phyloP scores from a whole-genome alignment of 2,113 vertebrate genomes.

The Neotoma lepida region DNA sequence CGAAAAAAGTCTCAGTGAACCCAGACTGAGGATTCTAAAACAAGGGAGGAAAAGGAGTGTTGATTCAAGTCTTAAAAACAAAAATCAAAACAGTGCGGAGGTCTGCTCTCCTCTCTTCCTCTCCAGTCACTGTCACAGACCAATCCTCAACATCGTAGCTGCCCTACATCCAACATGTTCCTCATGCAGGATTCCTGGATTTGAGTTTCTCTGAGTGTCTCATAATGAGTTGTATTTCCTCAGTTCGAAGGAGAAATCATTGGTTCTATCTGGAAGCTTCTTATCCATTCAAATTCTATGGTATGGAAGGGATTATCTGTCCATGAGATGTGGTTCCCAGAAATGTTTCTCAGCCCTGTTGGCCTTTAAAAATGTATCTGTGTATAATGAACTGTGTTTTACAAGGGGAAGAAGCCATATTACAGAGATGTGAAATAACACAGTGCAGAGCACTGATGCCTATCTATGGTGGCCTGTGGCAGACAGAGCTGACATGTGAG shows the following conservation, averaged over 20 bases:
- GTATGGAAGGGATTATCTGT: background rate
- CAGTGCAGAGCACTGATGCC: background rate
- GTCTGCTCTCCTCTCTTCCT: background rate
- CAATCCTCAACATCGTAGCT: background rate
- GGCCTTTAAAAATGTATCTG: background rate
- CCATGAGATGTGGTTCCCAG: background rate
- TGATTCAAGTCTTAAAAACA: slow-evolving; percentile 57
- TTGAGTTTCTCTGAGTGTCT: background rate
- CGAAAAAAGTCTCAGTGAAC: slow-evolving; percentile 60
- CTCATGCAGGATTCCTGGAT: background rate
- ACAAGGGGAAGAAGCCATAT: background rate
- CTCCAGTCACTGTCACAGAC: background rate
- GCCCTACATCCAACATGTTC: background rate
- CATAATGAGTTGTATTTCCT: background rate
- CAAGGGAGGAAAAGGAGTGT: slow-evolving; percentile 22
- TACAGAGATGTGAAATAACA: background rate
- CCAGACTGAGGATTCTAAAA: slow-evolving; percentile 50
- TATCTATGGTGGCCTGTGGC: background rate
- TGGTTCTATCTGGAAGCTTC: background rate
- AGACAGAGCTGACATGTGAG: background rate
- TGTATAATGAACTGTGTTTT: background rate
- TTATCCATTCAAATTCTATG: background rate
- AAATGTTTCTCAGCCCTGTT: background rate
- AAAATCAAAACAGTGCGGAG: slow-evolving; percentile 21
- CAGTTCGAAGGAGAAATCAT: background rate